Conservation (phyloP, 2,797 vertebrate genomes). For the Melopsittacus undulatus region DNA sequence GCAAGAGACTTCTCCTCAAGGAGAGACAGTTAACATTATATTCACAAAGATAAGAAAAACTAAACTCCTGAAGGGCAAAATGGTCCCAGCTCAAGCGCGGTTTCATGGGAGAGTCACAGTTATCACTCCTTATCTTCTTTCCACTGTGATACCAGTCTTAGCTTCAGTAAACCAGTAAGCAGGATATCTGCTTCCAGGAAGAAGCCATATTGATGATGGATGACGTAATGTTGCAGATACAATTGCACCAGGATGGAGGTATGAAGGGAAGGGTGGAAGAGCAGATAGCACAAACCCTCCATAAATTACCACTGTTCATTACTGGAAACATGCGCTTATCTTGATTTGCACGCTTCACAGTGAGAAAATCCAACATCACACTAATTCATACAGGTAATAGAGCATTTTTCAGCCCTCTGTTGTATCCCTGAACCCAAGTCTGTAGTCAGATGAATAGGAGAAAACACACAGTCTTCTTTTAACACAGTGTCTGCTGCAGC, state of each 20-base stretch:
- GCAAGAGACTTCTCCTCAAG: background rate
- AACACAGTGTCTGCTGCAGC: background rate
- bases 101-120: background rate
- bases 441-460: background rate
- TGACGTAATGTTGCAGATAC: background rate
- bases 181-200: background rate
- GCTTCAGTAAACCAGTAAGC: background rate
- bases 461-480: background rate
- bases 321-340: background rate
- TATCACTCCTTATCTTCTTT: background rate
- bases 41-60: background rate
- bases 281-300: background rate
- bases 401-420: background rate
- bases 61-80: background rate
- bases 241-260: background rate
- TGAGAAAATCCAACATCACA: background rate
- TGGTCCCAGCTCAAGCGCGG: background rate
- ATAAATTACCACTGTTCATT: background rate
- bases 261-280: background rate
- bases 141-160: background rate
- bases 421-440: background rate
- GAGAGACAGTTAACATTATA: background rate
- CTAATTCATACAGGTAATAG: background rate
- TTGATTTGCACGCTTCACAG: background rate
- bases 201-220: background rate